Evolutionary conservation across 2,888 invertebrate genomes (phyloP).

Genomic region (Lepidochrysops patricia): DNA sequence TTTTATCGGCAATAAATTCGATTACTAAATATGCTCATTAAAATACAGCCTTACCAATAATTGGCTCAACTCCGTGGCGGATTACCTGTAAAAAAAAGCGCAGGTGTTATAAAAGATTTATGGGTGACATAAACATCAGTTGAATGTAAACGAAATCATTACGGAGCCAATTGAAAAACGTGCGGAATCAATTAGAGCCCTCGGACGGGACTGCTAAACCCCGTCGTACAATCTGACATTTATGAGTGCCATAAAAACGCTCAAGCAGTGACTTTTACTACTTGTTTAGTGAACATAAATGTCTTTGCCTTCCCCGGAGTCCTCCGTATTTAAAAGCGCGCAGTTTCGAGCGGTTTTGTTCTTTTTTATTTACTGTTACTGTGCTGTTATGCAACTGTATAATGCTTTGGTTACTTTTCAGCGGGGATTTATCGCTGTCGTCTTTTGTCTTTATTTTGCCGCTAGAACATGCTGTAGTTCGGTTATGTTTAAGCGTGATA

Average conservation of each 20-base stretch:
- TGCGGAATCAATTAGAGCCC: slow-evolving; percentile 55
- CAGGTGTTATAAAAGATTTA: slow-evolving; percentile 38
- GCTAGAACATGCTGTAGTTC: slow-evolving; percentile 54
- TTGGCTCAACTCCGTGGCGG: slow-evolving; percentile 26
- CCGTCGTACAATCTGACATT: slow-evolving; percentile 74
- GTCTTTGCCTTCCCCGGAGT: slow-evolving; percentile 73
- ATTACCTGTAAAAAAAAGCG: slow-evolving; percentile 58
- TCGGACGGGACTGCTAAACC: slow-evolving; percentile 44
- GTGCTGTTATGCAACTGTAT: slow-evolving; percentile 72
- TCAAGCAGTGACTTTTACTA: slow-evolving; percentile 76
- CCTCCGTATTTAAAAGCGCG: slow-evolving; percentile 73
- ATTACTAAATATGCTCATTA: slow-evolving; percentile 8
- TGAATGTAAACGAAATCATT: slow-evolving; percentile 37
- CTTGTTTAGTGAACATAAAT: slow-evolving; percentile 77
- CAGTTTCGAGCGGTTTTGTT: slow-evolving; percentile 69
- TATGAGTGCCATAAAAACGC: slow-evolving; percentile 76
- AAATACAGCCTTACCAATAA: slow-evolving; percentile 14
- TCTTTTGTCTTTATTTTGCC: slow-evolving; percentile 68
- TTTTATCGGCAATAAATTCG: slow-evolving; percentile 1
- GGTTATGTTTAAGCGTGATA: slow-evolving; percentile 35
- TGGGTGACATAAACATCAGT: slow-evolving; percentile 33
- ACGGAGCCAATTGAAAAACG: slow-evolving; percentile 38
- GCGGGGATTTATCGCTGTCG: slow-evolving; percentile 61
- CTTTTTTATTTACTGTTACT: slow-evolving; percentile 69
- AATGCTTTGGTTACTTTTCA: slow-evolving; percentile 71